A percentile compares a stretch with the other conserved stretches of the same genome.
phyloP scores from a whole-genome alignment of 2,113 vertebrate species.

The Cynoglossus semilaevis region DNA sequence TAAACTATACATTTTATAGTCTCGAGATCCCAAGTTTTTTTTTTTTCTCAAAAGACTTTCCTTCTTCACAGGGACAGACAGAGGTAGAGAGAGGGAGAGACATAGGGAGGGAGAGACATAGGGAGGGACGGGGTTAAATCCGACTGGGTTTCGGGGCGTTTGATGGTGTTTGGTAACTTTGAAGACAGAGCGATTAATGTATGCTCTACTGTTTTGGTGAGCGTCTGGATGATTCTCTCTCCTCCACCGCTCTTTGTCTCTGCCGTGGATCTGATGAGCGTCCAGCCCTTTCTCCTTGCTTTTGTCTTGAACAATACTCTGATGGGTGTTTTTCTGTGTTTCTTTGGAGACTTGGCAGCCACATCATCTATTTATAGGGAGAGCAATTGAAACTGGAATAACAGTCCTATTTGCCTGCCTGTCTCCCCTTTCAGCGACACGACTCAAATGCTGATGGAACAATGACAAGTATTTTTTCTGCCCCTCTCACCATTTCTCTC shows the following conservation, averaged over 20 bases:
- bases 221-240: conserved; percentile 66
- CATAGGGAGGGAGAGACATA: conserved; percentile 4
- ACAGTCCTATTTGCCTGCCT: conserved; percentile 64
- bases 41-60: no score
- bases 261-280: conserved; percentile 64
- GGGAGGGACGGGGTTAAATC: conserved; percentile 56
- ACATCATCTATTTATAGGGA: conserved; percentile 67
- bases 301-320: conserved; percentile 51
- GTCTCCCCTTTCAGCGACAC: conserved; percentile 61
- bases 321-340: conserved; percentile 51
- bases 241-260: conserved; percentile 39
- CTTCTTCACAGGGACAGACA: no score
- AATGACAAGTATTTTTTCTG: conserved; percentile 66
- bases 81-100: no score
- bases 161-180: conserved; percentile 72
- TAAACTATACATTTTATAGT: no score
- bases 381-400: conserved; percentile 65
- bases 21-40: no score
- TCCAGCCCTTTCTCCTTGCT: conserved; percentile 29
- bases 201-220: conserved; percentile 67
- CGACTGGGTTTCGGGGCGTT: conserved; percentile 69
- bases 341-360: conserved; percentile 59
- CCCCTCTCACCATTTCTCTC: conserved; percentile 56
- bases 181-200: conserved; percentile 74
- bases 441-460: conserved; percentile 67